These are phyloP conservation scores for Dicranocentrus wangi DNA, from an alignment of 2,888 invertebrate genomes.

Conservation along the genomic window DNA sequence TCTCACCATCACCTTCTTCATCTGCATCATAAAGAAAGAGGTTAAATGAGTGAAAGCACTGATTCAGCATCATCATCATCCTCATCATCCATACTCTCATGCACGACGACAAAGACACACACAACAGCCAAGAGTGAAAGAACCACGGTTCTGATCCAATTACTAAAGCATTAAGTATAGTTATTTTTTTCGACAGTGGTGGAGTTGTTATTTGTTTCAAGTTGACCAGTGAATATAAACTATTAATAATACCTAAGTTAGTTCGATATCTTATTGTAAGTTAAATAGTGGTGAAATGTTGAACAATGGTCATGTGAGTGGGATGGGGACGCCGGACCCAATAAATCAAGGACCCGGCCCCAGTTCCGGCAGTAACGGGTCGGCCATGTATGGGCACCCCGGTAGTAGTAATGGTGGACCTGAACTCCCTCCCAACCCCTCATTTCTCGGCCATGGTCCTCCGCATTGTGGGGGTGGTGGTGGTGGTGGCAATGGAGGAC, in stretches of 20 bases:
- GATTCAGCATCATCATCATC: too few species aligned
- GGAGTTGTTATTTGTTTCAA: neutral
- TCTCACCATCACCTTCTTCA: constrained; percentile 35
- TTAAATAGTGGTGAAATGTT: constrained; percentile 70
- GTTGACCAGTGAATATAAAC: neutral
- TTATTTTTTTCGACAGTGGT: constrained; percentile 1
- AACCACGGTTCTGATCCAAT: constrained; percentile 55
- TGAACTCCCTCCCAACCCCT: constrained; percentile 55
- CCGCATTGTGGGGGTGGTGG: constrained; percentile 57
- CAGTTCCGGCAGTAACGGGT: constrained; percentile 52
- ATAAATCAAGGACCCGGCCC: constrained; percentile 64
- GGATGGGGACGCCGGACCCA: constrained; percentile 69
- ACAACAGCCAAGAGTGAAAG: constrained; percentile 45
- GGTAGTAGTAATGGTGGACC: constrained; percentile 62
- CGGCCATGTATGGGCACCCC: constrained; percentile 65
- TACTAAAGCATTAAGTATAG: too few species aligned
- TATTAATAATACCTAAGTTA: too few species aligned
- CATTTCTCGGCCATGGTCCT: constrained; percentile 62
- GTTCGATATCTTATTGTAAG: too few species aligned
- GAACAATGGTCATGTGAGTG: constrained; percentile 72
- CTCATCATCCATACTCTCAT: constrained; percentile 17
- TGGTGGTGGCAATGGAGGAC: constrained; percentile 55
- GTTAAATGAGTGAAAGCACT: constrained; percentile 11
- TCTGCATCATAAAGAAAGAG: too few species aligned
- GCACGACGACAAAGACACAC: constrained; percentile 31